These are phyloP conservation scores for Portevinia maculata DNA, from an alignment of 2,888 invertebrate species.

Conservation along the genomic window DNA sequence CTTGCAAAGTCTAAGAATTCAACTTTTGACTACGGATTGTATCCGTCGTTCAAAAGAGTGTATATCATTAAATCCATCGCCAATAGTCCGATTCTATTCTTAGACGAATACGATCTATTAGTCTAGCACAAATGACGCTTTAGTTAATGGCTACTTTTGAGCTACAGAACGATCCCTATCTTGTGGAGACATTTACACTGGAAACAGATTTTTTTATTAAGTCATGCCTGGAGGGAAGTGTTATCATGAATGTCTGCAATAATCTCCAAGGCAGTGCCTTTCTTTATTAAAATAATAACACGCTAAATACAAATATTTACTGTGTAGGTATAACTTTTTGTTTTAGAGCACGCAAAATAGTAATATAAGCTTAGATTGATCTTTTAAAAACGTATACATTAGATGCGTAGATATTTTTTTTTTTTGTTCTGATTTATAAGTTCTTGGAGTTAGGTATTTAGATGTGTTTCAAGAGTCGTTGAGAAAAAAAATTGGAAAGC, in stretches of 20 bases:
- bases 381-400: conserved; percentile 2
- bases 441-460: conserved; percentile 28
- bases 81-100: conserved; percentile 4
- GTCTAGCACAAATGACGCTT: conserved; percentile 46
- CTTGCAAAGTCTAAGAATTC: conserved; percentile 42
- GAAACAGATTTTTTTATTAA: background rate
- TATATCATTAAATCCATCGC: conserved; percentile 9
- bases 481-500: conserved; percentile 26
- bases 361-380: conserved; percentile 2
- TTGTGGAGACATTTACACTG: conserved; percentile 2
- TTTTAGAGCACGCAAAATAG: background rate
- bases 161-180: too few species aligned
- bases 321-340: conserved; percentile 1
- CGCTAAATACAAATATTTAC: conserved; percentile 17
- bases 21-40: conserved; percentile 30
- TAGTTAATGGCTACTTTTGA: background rate
- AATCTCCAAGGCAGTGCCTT: background rate
- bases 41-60: conserved; percentile 28
- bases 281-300: conserved; percentile 9
- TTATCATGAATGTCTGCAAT: background rate
- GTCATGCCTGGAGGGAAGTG: background rate
- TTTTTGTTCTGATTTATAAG: conserved; percentile 33
- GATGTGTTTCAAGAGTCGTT: conserved; percentile 31
- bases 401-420: conserved; percentile 20
- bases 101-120: conserved; percentile 9